Percentiles rank a stretch among this genome's conserved stretches.
These are phyloP conservation scores for Acromyrmex charruanus DNA, from an alignment of 1,140 invertebrate species.

Conservation along the genomic window DNA sequence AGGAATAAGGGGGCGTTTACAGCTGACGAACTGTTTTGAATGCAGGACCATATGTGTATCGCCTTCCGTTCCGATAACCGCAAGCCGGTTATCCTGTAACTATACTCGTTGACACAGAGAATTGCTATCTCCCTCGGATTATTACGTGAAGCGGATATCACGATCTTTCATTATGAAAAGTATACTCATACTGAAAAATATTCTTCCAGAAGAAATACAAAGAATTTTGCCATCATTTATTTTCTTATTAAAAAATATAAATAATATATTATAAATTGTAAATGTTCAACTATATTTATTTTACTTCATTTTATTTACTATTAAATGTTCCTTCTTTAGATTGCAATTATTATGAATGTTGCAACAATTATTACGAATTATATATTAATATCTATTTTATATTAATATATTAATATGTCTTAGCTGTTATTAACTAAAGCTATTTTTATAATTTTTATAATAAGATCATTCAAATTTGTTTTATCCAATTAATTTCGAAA, in stretches of 20 bases:
- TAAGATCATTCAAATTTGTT: background rate
- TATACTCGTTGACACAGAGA: constrained; percentile 7
- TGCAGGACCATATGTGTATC: constrained; percentile 27
- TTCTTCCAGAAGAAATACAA: background rate
- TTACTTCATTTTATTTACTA: background rate
- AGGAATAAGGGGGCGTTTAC: background rate
- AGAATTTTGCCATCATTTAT: background rate
- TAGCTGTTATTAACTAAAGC: background rate
- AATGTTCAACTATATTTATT: background rate
- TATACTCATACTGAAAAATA: background rate
- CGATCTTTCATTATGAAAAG: background rate
- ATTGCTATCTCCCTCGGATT: background rate
- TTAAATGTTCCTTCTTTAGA: background rate
- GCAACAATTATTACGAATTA: background rate
- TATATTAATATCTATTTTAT: background rate
- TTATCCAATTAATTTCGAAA: background rate
- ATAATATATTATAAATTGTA: background rate
- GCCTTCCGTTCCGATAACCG: constrained; percentile 51
- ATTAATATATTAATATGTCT: background rate
- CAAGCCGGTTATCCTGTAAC: constrained; percentile 24
- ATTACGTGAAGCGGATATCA: background rate
- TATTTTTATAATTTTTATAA: background rate
- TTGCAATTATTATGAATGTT: background rate
- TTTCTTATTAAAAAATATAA: background rate
- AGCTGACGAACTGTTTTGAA: constrained; percentile 44